A percentile compares a stretch with the other conserved stretches of the same genome.
phyloP scores from a whole-genome alignment of 2,888 invertebrate species.

The Ramazzottius varieornatus region DNA sequence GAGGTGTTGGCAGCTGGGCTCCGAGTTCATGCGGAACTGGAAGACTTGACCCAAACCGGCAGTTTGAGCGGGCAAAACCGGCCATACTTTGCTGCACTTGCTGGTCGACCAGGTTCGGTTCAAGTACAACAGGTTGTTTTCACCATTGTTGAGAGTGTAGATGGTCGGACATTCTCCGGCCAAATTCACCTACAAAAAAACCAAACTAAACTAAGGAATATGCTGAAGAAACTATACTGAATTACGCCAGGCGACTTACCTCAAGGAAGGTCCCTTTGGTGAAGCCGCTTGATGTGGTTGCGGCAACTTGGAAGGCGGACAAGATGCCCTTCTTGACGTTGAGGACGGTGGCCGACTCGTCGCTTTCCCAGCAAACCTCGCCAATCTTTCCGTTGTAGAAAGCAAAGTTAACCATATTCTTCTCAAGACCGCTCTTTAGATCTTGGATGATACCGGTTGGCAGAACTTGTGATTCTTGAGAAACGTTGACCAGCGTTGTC shows the following conservation, averaged over 20 bases:
- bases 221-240: not conserved
- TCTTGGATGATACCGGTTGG: not conserved
- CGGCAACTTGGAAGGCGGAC: not conserved
- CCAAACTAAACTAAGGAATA: not conserved
- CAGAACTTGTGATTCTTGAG: not conserved
- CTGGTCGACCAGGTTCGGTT: not conserved
- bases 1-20: not conserved
- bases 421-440: not conserved
- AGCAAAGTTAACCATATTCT: not conserved
- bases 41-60: not conserved
- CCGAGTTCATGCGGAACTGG: not conserved
- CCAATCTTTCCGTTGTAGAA: conserved; percentile 1
- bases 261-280: not conserved
- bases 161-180: conserved; percentile 1
- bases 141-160: not conserved
- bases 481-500: not conserved
- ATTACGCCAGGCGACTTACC: not conserved
- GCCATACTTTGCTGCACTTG: not conserved
- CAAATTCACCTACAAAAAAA: not conserved
- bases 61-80: not conserved
- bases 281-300: not conserved
- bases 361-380: not conserved
- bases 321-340: not conserved
- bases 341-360: not conserved
- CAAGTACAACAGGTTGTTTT: not conserved